Conservation (phyloP, 2,113 vertebrate species). For the Solea senegalensis region DNA sequence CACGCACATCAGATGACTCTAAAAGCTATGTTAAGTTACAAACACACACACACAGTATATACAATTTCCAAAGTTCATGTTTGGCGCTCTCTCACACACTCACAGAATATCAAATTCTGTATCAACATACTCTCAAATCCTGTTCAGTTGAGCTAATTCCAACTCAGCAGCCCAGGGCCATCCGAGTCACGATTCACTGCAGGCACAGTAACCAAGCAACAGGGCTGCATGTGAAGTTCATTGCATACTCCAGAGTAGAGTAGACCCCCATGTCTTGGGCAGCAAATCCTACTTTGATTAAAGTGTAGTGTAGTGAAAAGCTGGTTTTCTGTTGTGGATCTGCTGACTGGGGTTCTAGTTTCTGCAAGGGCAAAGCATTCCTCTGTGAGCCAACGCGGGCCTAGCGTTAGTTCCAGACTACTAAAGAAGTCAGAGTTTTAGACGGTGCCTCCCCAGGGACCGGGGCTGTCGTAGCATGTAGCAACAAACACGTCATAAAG, state of each 20-base stretch:
- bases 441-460: too few relatives aligned
- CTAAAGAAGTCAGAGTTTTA: too few relatives aligned
- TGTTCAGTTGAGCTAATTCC: conserved; percentile 35
- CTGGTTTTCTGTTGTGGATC: conserved; percentile 12
- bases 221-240: conserved; percentile 23
- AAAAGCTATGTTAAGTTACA: too few relatives aligned
- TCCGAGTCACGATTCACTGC: conserved; percentile 50
- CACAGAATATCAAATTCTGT: conserved; percentile 21
- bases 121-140: conserved; percentile 28
- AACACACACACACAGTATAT: too few relatives aligned
- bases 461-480: too few relatives aligned
- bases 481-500: too few relatives aligned
- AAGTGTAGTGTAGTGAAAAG: conserved; percentile 46
- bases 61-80: neutral
- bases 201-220: conserved; percentile 72
- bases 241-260: conserved; percentile 50
- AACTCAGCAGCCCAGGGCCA: conserved; percentile 47
- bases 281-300: conserved; percentile 67
- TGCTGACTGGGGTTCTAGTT: neutral
- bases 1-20: too few relatives aligned
- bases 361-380: neutral
- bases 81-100: neutral
- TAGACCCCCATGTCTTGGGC: conserved; percentile 12
- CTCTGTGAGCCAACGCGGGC: too few relatives aligned
- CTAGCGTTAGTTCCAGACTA: too few relatives aligned